Evolutionary conservation across 2,888 invertebrate species (phyloP).

Genomic region (Heterodera filipjevi): DNA sequence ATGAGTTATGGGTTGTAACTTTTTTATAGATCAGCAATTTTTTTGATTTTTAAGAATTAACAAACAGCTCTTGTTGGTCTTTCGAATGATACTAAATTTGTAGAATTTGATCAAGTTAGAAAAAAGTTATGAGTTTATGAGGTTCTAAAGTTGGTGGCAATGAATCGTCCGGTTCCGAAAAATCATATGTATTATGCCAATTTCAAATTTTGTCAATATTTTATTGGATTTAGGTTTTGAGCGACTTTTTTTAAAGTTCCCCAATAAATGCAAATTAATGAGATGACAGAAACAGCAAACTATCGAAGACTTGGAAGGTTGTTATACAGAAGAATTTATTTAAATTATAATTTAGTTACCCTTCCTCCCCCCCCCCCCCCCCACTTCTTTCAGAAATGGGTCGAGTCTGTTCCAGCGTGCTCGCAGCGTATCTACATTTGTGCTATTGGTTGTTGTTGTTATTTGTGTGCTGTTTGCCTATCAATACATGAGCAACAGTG

Average conservation of each 20-base stretch:
- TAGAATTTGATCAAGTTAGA: too few species aligned
- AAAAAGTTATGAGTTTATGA: too few species aligned
- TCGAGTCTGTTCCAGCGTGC: neutral
- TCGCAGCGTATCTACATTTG: neutral
- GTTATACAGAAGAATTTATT: neutral
- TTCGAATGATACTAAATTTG: too few species aligned
- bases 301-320: neutral
- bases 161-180: too few species aligned
- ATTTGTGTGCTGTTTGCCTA: neutral
- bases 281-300: conserved; percentile 3
- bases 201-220: too few species aligned
- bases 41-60: too few species aligned
- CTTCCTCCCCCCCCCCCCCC: neutral
- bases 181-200: too few species aligned
- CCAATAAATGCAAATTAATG: neutral
- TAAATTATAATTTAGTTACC: neutral
- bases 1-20: too few species aligned
- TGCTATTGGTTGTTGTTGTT: neutral
- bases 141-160: too few species aligned
- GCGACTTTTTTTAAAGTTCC: neutral
- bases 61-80: too few species aligned
- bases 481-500: neutral
- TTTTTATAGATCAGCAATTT: too few species aligned
- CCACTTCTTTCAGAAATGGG: neutral
- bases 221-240: too few species aligned